A percentile compares a stretch with the other conserved stretches of the same genome.
Evolutionary conservation across 2,797 vertebrate species (phyloP).

Genomic region (Acanthurus leucopareius): DNA sequence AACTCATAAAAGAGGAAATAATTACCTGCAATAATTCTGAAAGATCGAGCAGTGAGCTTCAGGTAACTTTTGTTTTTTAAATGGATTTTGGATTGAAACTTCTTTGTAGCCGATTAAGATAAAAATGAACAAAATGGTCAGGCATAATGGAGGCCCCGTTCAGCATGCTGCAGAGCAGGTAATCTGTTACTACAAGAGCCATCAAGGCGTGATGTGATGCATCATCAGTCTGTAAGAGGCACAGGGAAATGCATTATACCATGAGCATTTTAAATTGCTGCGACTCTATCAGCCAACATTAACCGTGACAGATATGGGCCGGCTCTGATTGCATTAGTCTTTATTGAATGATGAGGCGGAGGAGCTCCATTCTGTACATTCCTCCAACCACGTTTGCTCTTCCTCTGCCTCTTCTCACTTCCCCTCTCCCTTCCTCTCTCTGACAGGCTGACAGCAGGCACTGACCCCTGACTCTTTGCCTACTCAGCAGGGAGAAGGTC

Average conservation of each 20-base stretch:
- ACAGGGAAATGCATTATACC: constrained; percentile 72
- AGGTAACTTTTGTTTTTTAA: constrained; percentile 38
- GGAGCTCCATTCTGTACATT: constrained; percentile 59
- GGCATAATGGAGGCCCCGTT: constrained; percentile 39
- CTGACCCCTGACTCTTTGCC: constrained; percentile 85
- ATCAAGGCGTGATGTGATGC: constrained; percentile 64
- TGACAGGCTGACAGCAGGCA: constrained; percentile 82
- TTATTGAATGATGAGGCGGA: constrained; percentile 74
- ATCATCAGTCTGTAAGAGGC: constrained; percentile 71
- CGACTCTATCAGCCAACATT: constrained; percentile 75
- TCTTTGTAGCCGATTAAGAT: constrained; percentile 38
- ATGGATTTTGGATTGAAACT: constrained; percentile 17
- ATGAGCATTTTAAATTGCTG: constrained; percentile 72
- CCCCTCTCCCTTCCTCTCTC: constrained; percentile 48
- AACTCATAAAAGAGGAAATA: constrained; percentile 23
- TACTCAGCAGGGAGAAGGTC: constrained; percentile 85
- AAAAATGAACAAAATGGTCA: constrained; percentile 40
- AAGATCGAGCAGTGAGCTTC: constrained; percentile 46
- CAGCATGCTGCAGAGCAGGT: constrained; percentile 54
- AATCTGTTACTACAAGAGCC: constrained; percentile 65
- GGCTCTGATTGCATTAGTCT: constrained; percentile 76
- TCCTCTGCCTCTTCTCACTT: constrained; percentile 57
- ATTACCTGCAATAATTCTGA: constrained; percentile 47
- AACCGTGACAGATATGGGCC: constrained; percentile 75
- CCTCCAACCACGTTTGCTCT: constrained; percentile 56